Base-by-base conservation (phyloP, 2,888 invertebrate genomes). In the Tanypteryx hageni region DNA sequence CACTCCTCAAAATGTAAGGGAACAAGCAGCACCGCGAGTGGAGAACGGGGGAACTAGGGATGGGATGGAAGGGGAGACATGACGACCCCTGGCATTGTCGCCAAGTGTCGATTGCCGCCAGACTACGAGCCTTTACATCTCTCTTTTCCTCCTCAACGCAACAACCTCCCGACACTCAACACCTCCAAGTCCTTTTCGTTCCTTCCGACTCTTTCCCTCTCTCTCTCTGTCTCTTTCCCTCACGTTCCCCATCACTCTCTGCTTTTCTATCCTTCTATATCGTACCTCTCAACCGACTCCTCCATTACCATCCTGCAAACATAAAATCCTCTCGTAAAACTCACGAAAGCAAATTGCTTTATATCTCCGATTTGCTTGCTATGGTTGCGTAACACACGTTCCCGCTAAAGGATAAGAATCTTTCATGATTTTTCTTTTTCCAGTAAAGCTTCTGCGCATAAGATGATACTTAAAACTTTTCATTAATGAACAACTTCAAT, bases 21-120 rank as follows among this genome's bases (percentile, higher is more conserved):
- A 68, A n/a, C 31, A 86, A 86, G 86, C 31, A 61, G 89, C 27
- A 13, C 18, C 64, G 64, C 89, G 64, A 64, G 58, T 56, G 64
- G 64, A 31, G 31, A 10, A 11, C 31, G 86, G 13, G 27, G 14
- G 85, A 85, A 85, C 14, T 10, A 59, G 84, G 59, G 85, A 13
- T 16, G 59, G n/a, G 61, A 86, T 18, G 31, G 18, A 31, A 31
- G 9, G 16, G 27, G 27, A 61, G 61, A 86, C 57, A 86, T 61
- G 86, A 86, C 86, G 31, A 64, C 61, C 86, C 61, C 14, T 16
- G 86, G 31, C 89, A 44, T 89, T 89, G 89, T 89, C 89, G 44
- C 68, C 89, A 89, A 89, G 68, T 89, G 89, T 68, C 89, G 89
- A 89, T 89, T 89, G 89, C 56, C 89, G 61, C 18, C 61, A 11